These are phyloP conservation scores for Drosophila setifemur DNA, from an alignment of 1,140 invertebrate genomes.

Conservation along the genomic window DNA sequence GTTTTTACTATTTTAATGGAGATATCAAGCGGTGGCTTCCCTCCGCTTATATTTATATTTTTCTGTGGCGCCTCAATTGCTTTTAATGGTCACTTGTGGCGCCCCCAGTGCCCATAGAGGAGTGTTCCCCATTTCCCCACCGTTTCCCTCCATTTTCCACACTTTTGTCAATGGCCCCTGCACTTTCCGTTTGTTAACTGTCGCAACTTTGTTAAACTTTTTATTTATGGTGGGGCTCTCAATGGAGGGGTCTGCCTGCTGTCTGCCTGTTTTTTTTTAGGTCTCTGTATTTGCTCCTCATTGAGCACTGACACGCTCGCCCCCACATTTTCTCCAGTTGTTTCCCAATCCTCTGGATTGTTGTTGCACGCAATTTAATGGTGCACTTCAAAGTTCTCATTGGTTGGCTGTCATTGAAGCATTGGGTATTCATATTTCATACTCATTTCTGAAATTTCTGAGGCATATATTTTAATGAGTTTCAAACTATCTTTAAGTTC, in stretches of 20 bases:
- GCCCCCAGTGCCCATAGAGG: background rate
- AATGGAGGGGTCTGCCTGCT: background rate
- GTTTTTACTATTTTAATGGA: constrained; percentile 44
- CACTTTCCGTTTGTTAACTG: constrained; percentile 51
- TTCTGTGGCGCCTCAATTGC: constrained; percentile 66
- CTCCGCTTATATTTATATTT: background rate
- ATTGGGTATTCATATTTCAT: constrained; percentile 22
- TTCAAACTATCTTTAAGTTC: no score
- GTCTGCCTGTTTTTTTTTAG: no score
- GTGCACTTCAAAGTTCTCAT: constrained; percentile 48
- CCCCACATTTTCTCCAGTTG: background rate
- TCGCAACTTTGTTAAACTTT: constrained; percentile 62
- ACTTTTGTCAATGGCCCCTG: constrained; percentile 29
- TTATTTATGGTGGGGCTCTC: constrained; percentile 10
- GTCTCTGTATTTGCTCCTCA: no score
- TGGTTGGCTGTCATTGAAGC: constrained; percentile 41
- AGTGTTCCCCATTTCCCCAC: background rate
- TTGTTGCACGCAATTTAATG: background rate
- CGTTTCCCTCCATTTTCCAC: background rate
- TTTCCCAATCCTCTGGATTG: background rate
- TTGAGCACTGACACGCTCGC: constrained; percentile 10
- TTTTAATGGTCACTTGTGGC: constrained; percentile 60
- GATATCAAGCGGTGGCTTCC: constrained; percentile 45
- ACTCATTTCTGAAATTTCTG: no score
- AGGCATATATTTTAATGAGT: no score